These are phyloP conservation scores for Crocuta crocuta DNA, from an alignment of 2,113 vertebrate genomes.

Conservation along the genomic window DNA sequence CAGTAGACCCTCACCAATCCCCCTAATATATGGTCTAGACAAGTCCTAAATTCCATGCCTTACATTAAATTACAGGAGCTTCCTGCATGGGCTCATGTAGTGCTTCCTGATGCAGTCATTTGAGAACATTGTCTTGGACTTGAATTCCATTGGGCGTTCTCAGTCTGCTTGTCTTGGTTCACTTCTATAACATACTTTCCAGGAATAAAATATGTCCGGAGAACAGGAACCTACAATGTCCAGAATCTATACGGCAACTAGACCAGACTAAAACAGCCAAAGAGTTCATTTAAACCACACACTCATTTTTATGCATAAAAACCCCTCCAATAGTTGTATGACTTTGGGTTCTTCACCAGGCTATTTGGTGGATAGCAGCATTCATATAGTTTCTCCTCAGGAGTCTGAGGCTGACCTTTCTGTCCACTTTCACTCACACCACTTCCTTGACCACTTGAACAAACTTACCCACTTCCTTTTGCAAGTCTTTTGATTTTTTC, in stretches of 20 bases:
- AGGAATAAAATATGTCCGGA: background rate
- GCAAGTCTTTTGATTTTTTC: background rate
- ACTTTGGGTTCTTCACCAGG: background rate
- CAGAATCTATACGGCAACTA: background rate
- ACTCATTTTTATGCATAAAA: background rate
- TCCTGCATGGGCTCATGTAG: background rate
- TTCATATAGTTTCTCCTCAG: background rate
- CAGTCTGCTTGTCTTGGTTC: background rate
- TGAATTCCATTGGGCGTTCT: background rate
- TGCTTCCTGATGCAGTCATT: background rate
- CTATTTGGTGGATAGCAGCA: background rate
- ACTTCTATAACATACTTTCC: background rate
- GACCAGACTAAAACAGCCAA: background rate
- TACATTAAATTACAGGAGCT: background rate
- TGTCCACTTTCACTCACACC: constrained; percentile 53
- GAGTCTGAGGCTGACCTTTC: background rate
- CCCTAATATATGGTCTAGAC: background rate
- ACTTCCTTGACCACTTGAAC: background rate
- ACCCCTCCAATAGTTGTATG: background rate
- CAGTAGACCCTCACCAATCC: background rate
- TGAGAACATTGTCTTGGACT: background rate
- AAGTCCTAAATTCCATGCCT: background rate
- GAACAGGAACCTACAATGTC: background rate
- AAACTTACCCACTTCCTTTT: background rate
- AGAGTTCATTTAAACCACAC: background rate